Conservation (phyloP, 2,797 vertebrate genomes). For the Pterois miles region DNA sequence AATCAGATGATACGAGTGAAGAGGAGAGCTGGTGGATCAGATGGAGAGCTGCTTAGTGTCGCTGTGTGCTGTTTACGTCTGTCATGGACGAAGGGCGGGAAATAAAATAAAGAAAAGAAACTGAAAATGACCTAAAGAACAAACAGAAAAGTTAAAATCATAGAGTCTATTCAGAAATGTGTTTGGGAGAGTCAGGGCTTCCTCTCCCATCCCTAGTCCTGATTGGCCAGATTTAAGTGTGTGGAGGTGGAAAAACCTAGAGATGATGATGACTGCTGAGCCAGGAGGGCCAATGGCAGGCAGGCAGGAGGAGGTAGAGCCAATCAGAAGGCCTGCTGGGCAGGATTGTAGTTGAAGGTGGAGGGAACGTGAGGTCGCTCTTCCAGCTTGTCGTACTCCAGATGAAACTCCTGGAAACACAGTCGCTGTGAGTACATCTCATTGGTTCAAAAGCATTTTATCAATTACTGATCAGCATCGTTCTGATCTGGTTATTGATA, state of each 20-base stretch:
- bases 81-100: constrained; percentile 53
- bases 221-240: constrained; percentile 86
- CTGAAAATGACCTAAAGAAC: constrained; percentile 57
- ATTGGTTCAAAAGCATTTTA: too few species aligned
- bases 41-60: constrained; percentile 66
- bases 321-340: constrained; percentile 97
- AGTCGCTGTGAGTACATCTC: background rate
- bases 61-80: constrained; percentile 50
- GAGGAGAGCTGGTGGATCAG: constrained; percentile 59
- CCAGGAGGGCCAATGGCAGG: constrained; percentile 92
- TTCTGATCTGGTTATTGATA: too few species aligned
- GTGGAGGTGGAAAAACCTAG: constrained; percentile 84
- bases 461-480: too few species aligned
- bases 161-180: constrained; percentile 89
- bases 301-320: constrained; percentile 78
- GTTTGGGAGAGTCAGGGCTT: constrained; percentile 50
- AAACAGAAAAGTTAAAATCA: constrained; percentile 81
- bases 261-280: constrained; percentile 81
- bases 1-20: constrained; percentile 56
- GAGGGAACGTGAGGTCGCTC: constrained; percentile 96
- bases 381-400: constrained; percentile 97
- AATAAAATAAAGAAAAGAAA: constrained; percentile 84
- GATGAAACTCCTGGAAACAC: constrained; percentile 89
- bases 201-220: constrained; percentile 81
- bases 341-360: constrained; percentile 97